Evolutionary conservation across 2,888 invertebrate genomes (phyloP).

Genomic region (Fragum fragum): DNA sequence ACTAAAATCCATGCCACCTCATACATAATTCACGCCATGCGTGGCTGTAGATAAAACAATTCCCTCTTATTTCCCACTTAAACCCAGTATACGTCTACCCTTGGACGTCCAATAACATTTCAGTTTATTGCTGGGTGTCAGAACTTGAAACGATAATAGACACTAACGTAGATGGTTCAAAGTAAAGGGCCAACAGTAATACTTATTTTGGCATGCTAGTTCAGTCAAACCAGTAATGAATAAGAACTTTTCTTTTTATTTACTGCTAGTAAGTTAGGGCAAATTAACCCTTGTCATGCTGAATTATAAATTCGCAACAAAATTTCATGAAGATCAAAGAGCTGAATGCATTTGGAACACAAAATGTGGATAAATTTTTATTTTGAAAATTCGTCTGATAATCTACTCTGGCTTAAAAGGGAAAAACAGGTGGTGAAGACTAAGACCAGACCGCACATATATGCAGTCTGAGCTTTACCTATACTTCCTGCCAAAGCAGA

Average conservation of each 20-base stretch:
- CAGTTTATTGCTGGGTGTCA: neutral
- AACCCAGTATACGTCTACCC: neutral
- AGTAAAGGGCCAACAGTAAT: neutral
- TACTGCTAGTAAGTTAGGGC: too few species aligned
- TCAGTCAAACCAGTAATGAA: neutral
- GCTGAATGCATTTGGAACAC: too few species aligned
- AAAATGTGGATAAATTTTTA: too few species aligned
- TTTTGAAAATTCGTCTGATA: too few species aligned
- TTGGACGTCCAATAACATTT: neutral
- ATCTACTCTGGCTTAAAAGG: too few species aligned
- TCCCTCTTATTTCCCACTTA: slow-evolving; percentile 18
- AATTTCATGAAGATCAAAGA: too few species aligned
- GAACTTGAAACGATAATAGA: neutral
- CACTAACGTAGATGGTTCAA: neutral
- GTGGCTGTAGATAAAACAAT: slow-evolving; percentile 19
- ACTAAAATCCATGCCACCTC: slow-evolving; percentile 23
- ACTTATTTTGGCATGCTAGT: neutral
- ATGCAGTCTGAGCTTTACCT: too few species aligned
- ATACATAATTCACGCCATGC: slow-evolving; percentile 23
- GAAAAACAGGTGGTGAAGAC: too few species aligned
- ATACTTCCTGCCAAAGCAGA: too few species aligned
- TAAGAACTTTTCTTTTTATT: neutral
- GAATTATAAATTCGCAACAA: too few species aligned
- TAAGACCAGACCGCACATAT: too few species aligned
- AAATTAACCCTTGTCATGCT: too few species aligned